Evolutionary conservation across 2,113 vertebrate genomes (phyloP), one percentile per base, ranked within the genome.

Genomic region (Monarcha castaneiventris): DNA sequence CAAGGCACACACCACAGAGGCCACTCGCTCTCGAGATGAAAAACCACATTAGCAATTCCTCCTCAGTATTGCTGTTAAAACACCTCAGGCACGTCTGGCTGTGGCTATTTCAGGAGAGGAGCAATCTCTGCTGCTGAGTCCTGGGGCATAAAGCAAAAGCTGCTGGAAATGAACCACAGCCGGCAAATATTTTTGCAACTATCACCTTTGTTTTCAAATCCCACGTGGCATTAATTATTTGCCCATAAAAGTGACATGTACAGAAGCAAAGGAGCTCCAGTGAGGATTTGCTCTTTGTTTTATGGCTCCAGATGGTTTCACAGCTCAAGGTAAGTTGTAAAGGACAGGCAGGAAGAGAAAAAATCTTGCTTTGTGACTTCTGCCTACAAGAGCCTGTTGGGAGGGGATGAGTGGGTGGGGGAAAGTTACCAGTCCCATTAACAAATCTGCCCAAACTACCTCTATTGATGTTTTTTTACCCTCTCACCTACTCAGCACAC

Each of bases 251-350:
- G 35, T 25, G 22, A 32, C 41, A 35, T 1, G 21, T 10, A 30
- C 62, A 74, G 76, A 94, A 89, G 63, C 55, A 67, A 54, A 82
- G 59, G 58, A 52, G 43, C 29, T 81, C 86, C 69, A 26, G 37
- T 49, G 69, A 89, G 86, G 80, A 52, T 86, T 88, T 95, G 52
- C 48, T 91, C 58, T 85, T 73, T 89, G 76, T 49, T 77, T 94
- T 84, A 67, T 1, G 11, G 79, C 89, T 74, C 83, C 80, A 94
- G 82, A 71, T 49, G 43, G 58, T 56, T 95, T 77, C 13, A 3
- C 55, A 87, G 72, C 77, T 90, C 83, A 68, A 93, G 68, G 71
- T 73, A 79, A 79, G 63, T 44, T 90, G 67, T 55, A 89, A 96
- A 93, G 44, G 89, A 89, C 63, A 75, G 37, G 33, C 44, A 89